Percentiles rank a stretch among this genome's conserved stretches.
Conservation (phyloP, 2,113 vertebrate genomes). For the Malurus melanocephalus region DNA sequence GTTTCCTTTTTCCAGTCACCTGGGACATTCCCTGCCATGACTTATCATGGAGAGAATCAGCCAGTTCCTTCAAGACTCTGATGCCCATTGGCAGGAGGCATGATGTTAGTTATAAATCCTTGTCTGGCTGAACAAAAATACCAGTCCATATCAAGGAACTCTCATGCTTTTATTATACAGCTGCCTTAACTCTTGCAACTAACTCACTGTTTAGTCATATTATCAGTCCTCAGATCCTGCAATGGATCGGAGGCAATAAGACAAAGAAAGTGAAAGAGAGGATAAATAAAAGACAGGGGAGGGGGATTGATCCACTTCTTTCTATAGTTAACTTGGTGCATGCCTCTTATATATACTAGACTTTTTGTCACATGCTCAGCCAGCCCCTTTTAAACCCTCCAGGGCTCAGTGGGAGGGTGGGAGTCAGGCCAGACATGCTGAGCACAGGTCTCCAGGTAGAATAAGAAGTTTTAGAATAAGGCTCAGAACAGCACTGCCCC, state of each 20-base stretch:
- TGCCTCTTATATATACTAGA: background rate
- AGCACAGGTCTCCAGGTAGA: background rate
- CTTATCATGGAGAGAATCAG: background rate
- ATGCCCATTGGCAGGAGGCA: too few species aligned
- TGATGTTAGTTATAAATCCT: background rate
- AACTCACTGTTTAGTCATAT: background rate
- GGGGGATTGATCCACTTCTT: background rate
- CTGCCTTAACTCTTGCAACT: background rate
- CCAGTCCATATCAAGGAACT: background rate
- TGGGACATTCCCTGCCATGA: background rate
- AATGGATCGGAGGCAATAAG: background rate
- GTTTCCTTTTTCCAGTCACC: background rate
- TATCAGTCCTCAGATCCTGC: background rate
- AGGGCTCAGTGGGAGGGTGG: background rate
- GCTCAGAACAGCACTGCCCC: background rate
- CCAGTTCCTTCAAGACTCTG: background rate
- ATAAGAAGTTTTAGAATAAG: background rate
- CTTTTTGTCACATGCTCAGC: fast-evolving
- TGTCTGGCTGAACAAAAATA: background rate
- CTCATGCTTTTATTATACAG: background rate
- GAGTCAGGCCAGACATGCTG: background rate
- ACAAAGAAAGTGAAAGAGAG: background rate
- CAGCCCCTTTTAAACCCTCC: background rate
- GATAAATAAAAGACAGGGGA: background rate
- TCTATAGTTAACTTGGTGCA: background rate